Evolutionary conservation across 1,140 invertebrate genomes (phyloP).

Genomic region (Micrasema longulum): DNA sequence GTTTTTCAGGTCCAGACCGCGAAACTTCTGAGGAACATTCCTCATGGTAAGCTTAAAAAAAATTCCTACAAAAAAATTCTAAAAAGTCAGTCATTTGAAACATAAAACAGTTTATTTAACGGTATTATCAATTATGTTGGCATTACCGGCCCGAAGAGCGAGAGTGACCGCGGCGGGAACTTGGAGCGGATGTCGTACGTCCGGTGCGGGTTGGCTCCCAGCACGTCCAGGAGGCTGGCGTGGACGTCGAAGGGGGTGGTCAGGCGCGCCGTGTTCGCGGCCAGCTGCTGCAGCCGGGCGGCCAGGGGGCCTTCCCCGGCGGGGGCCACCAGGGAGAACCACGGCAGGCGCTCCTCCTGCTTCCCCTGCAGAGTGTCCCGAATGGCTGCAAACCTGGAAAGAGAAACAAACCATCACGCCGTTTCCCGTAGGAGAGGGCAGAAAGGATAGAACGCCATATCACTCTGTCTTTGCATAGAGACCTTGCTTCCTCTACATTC

Average conservation of each 20-base stretch:
- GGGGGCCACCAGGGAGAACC: constrained; percentile 85
- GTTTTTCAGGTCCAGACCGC: no score
- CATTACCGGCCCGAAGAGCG: constrained; percentile 80
- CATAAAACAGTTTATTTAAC: no score
- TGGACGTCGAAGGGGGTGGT: constrained; percentile 87
- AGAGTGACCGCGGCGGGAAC: constrained; percentile 73
- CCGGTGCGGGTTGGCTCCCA: constrained; percentile 65
- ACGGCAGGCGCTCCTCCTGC: constrained; percentile 88
- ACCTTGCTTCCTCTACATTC: no score
- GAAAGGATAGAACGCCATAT: no score
- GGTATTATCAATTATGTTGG: no score
- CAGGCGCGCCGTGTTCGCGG: constrained; percentile 76
- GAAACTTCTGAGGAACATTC: no score
- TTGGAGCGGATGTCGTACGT: constrained; percentile 63
- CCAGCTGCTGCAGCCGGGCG: constrained; percentile 74
- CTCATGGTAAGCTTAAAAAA: no score
- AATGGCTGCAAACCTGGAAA: constrained; percentile 79
- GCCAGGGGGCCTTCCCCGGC: constrained; percentile 65
- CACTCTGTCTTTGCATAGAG: no score
- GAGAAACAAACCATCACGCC: no score
- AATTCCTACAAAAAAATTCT: no score
- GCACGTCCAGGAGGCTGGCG: constrained; percentile 75
- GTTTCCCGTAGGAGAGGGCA: no score
- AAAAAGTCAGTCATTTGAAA: no score
- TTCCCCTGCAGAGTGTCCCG: constrained; percentile 89